phyloP scores from a whole-genome alignment of 2,888 invertebrate species.

The Masnerella sp. region DNA sequence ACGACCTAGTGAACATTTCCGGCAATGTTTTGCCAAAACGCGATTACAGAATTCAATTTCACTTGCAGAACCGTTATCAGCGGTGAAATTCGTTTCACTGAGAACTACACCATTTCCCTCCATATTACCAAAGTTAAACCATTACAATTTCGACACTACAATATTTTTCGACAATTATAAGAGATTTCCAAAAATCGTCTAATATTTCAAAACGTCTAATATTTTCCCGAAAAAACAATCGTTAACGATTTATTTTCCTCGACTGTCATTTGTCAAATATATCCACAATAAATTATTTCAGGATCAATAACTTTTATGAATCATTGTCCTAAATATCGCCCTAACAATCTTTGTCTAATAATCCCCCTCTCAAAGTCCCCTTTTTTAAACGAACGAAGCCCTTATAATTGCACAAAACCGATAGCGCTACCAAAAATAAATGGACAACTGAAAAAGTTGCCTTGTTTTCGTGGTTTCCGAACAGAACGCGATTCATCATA shows the following conservation, averaged over 20 bases:
- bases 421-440: too few relatives aligned
- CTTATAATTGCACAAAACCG: too few relatives aligned
- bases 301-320: background rate
- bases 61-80: conserved; percentile 39
- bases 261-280: conserved; percentile 1
- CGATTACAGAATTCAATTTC: conserved; percentile 51
- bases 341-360: too few relatives aligned
- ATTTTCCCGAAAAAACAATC: too few relatives aligned
- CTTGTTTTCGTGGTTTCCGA: too few relatives aligned
- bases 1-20: conserved; percentile 30
- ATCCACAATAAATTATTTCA: background rate
- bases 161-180: background rate
- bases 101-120: conserved; percentile 7
- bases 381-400: conserved; percentile 7
- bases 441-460: too few relatives aligned
- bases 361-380: background rate
- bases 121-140: conserved; percentile 14
- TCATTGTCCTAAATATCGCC: background rate
- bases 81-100: conserved; percentile 20
- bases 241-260: background rate
- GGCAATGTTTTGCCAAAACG: conserved; percentile 45
- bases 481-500: too few relatives aligned
- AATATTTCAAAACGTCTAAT: background rate
- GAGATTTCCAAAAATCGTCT: background rate
- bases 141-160: conserved; percentile 1